phyloP scores from a whole-genome alignment of 1,140 invertebrate species.

The Pogonognathellus flavescens region DNA sequence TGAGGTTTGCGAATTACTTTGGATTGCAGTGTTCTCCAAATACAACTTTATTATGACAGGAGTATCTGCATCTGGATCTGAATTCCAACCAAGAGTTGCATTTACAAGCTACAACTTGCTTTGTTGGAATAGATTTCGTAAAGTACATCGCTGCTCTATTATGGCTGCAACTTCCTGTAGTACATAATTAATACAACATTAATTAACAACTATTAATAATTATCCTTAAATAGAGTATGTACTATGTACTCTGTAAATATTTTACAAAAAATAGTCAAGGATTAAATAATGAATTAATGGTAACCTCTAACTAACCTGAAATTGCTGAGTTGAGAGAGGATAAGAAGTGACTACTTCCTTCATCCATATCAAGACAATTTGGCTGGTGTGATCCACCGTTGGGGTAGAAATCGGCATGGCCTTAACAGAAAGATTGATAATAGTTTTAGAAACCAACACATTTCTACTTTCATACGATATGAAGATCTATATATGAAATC shows the following conservation, averaged over 20 bases:
- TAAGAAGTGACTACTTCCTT: not conserved
- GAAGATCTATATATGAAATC: too few relatives aligned
- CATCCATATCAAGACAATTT: constrained; percentile 23
- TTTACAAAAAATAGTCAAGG: too few relatives aligned
- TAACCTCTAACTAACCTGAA: too few relatives aligned
- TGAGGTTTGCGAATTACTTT: not conserved
- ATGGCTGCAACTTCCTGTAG: constrained; percentile 31
- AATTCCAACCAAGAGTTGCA: constrained; percentile 53
- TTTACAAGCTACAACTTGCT: constrained; percentile 42
- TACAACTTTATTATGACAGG: constrained; percentile 9
- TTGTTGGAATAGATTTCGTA: constrained; percentile 4
- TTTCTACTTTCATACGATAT: too few relatives aligned
- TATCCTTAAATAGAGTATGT: too few relatives aligned
- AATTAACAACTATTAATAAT: not conserved
- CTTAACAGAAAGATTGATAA: too few relatives aligned
- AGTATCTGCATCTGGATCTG: constrained; percentile 9
- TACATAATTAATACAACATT: not conserved
- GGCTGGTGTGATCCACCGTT: constrained; percentile 23
- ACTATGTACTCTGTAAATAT: too few relatives aligned
- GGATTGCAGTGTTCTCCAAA: constrained; percentile 37
- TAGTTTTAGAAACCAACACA: too few relatives aligned
- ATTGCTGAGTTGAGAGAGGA: not conserved
- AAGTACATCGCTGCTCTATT: not conserved
- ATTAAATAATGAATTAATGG: too few relatives aligned
- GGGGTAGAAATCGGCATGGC: constrained; percentile 21